Evolutionary conservation across 2,113 vertebrate genomes (phyloP).

Genomic region (Boulengeromyrus knoepffleri): DNA sequence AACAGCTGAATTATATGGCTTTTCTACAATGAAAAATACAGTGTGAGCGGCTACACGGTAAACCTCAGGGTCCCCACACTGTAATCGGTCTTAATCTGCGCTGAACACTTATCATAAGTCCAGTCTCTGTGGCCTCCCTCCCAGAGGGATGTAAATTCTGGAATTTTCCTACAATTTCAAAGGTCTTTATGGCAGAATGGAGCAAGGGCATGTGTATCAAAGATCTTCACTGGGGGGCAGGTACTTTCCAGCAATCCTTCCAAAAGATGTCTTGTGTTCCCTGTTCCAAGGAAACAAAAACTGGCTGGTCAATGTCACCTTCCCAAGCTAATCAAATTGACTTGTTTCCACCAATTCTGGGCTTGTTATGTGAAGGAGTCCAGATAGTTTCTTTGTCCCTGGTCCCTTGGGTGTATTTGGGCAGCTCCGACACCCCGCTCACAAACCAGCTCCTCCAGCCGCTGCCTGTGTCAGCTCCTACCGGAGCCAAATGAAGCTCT

Average conservation of each 20-base stretch:
- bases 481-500: background rate
- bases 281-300: background rate
- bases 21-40: conserved; percentile 39
- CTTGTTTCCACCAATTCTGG: background rate
- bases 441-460: background rate
- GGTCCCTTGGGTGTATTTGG: background rate
- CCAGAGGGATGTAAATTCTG: background rate
- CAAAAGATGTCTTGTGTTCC: background rate
- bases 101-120: background rate
- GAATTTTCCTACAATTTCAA: background rate
- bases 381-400: background rate
- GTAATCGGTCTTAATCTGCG: background rate
- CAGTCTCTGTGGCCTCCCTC: background rate
- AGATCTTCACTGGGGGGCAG: background rate
- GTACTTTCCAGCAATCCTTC: background rate
- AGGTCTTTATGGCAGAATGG: background rate
- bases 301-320: background rate
- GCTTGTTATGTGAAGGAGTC: background rate
- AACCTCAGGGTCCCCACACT: background rate
- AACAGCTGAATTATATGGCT: conserved; percentile 72
- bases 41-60: background rate
- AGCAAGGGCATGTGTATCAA: background rate
- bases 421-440: background rate
- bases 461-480: background rate
- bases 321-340: background rate